Conservation (phyloP, 2,797 vertebrate species). For the Denticeps clupeoides region DNA sequence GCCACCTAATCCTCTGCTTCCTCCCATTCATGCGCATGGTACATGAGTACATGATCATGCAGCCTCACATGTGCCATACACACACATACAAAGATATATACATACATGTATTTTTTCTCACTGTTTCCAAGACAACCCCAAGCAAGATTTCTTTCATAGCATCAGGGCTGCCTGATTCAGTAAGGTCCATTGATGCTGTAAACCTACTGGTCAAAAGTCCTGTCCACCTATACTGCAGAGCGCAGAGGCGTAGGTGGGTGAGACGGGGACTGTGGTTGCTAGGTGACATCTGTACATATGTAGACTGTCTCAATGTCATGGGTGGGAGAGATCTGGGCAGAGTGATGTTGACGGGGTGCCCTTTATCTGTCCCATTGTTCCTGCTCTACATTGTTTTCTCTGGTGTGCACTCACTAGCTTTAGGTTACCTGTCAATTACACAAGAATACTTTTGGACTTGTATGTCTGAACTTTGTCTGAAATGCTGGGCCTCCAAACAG, state of each 20-base stretch:
- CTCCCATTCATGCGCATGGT: constrained; percentile 23
- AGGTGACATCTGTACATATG: constrained; percentile 47
- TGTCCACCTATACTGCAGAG: constrained; percentile 19
- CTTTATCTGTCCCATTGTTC: too few relatives aligned
- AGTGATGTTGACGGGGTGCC: too few relatives aligned
- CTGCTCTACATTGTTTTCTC: too few relatives aligned
- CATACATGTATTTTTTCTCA: background rate
- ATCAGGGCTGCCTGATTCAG: constrained; percentile 4
- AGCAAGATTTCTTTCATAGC: too few relatives aligned
- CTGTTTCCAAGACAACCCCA: too few relatives aligned
- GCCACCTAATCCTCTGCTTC: constrained; percentile 29
- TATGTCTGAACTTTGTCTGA: too few relatives aligned
- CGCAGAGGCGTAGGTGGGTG: constrained; percentile 25
- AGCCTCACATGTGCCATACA: background rate
- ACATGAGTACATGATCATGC: too few relatives aligned
- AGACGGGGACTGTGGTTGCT: constrained; percentile 51
- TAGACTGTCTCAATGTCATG: constrained; percentile 23
- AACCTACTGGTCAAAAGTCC: constrained; percentile 23
- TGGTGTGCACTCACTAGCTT: too few relatives aligned
- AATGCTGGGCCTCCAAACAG: constrained; percentile 37
- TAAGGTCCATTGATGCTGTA: constrained; percentile 12
- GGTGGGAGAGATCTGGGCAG: too few relatives aligned
- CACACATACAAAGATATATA: too few relatives aligned
- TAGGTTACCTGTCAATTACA: too few relatives aligned
- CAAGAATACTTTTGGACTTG: too few relatives aligned